These are phyloP conservation scores for Esox niger DNA, from an alignment of 2,113 vertebrate genomes.

Conservation along the genomic window DNA sequence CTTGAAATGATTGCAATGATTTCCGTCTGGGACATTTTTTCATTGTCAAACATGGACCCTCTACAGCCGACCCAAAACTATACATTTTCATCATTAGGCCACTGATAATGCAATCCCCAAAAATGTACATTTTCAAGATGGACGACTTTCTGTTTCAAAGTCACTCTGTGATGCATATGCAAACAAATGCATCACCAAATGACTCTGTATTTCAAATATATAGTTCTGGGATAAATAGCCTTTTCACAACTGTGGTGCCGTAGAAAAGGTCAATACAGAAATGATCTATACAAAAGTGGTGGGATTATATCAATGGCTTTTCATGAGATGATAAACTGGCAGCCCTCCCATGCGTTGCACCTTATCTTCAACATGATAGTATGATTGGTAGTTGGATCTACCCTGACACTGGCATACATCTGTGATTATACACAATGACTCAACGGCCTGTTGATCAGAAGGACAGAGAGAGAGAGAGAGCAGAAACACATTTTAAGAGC, in stretches of 20 bases:
- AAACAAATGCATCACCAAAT: too few relatives aligned
- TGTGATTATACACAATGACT: slow-evolving; percentile 55
- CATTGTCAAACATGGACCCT: background rate
- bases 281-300: slow-evolving; percentile 62
- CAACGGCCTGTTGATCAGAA: slow-evolving; percentile 51
- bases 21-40: slow-evolving; percentile 14
- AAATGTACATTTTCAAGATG: too few relatives aligned
- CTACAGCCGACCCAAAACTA: slow-evolving; percentile 29
- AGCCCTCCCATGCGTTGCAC: slow-evolving; percentile 57
- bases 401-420: slow-evolving; percentile 46
- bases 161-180: too few relatives aligned
- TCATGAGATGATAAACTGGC: slow-evolving; percentile 42
- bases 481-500: slow-evolving; percentile 42
- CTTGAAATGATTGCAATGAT: slow-evolving; percentile 17
- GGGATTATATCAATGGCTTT: slow-evolving; percentile 40
- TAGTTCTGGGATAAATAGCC: too few relatives aligned
- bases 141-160: too few relatives aligned
- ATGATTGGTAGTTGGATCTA: slow-evolving; percentile 45
- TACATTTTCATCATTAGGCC: too few relatives aligned
- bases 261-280: slow-evolving; percentile 64
- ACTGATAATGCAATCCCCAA: too few relatives aligned
- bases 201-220: too few relatives aligned
- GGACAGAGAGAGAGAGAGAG: slow-evolving; percentile 22
- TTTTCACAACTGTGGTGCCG: slow-evolving; percentile 31
- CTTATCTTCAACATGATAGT: slow-evolving; percentile 33